These are phyloP conservation scores for Characodon lateralis DNA, from an alignment of 2,797 vertebrate genomes.

Conservation along the genomic window DNA sequence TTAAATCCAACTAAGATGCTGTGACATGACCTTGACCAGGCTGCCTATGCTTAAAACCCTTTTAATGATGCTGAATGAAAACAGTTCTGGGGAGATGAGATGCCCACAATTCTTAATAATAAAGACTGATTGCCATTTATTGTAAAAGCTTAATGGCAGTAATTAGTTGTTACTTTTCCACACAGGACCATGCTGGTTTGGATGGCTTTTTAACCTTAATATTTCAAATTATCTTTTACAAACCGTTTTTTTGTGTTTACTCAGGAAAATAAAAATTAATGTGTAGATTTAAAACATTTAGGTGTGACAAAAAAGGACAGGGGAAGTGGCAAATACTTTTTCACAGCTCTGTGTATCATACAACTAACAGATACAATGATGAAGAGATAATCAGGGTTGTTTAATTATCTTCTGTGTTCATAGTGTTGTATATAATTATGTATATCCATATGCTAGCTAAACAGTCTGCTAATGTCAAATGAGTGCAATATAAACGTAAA, in stretches of 20 bases:
- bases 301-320: background rate
- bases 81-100: background rate
- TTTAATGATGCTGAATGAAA: background rate
- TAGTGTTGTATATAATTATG: background rate
- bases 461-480: conserved; percentile 39
- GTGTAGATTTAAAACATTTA: background rate
- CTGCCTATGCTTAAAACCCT: background rate
- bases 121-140: background rate
- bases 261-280: background rate
- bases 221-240: background rate
- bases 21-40: background rate
- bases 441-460: conserved; percentile 23
- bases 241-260: background rate
- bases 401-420: background rate
- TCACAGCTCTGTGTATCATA: background rate
- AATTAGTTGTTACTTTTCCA: background rate
- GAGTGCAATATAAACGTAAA: conserved; percentile 39
- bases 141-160: background rate
- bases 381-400: background rate
- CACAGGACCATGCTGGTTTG: background rate
- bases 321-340: background rate
- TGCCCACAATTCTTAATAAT: background rate
- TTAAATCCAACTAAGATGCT: background rate
- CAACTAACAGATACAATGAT: background rate
- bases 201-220: background rate